phyloP scores from a whole-genome alignment of 2,888 invertebrate genomes.

The Thereva nobilitata region DNA sequence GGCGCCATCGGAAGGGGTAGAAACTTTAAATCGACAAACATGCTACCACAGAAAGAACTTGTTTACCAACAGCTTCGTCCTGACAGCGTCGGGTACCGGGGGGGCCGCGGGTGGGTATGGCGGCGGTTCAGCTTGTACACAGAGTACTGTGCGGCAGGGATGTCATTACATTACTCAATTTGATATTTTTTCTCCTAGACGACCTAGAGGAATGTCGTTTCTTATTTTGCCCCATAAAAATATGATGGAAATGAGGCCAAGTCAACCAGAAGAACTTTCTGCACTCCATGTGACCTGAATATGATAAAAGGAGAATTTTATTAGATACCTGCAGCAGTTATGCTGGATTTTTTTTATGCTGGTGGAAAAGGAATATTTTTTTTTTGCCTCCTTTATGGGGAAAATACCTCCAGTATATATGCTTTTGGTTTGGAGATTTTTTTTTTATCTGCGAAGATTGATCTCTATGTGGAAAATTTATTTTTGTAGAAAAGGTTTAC shows the following conservation, averaged over 20 bases:
- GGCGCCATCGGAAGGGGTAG: constrained; percentile 37
- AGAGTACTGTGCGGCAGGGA: not conserved
- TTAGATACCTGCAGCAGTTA: too few species aligned
- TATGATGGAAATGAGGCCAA: constrained; percentile 8
- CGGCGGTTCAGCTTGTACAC: constrained; percentile 9
- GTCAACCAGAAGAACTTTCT: not conserved
- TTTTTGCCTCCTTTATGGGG: too few species aligned
- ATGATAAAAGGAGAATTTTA: too few species aligned
- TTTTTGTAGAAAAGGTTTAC: too few species aligned
- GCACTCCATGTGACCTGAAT: constrained; percentile 5
- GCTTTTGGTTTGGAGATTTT: too few species aligned
- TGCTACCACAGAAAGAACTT: constrained; percentile 10
- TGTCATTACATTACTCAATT: constrained; percentile 18
- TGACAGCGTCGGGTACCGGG: constrained; percentile 1
- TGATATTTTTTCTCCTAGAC: constrained; percentile 13
- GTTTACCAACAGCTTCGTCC: constrained; percentile 24
- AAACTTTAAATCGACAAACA: constrained; percentile 27
- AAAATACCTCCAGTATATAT: too few species aligned
- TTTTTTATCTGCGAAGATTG: too few species aligned
- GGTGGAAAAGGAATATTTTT: too few species aligned
- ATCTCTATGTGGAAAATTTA: too few species aligned
- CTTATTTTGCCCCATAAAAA: constrained; percentile 1
- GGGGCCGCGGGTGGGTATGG: not conserved
- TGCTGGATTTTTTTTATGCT: too few species aligned
- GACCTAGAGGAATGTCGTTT: constrained; percentile 1